These are phyloP conservation scores for Drosophila bocki DNA, from an alignment of 1,140 invertebrate species.

Conservation along the genomic window DNA sequence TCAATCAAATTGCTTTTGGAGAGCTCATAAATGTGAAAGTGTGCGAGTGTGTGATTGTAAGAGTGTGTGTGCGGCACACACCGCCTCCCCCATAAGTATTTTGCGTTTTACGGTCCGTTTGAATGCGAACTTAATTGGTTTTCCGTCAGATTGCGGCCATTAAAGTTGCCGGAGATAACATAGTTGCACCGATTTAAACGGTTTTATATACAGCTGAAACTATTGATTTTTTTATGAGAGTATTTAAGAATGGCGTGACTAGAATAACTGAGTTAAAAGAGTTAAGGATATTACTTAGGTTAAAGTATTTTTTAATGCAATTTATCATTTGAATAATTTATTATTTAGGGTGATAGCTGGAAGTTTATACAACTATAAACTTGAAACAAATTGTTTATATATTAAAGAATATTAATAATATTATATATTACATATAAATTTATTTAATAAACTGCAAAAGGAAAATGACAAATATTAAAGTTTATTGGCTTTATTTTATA, in stretches of 20 bases:
- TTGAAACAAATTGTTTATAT: not conserved
- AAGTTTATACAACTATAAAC: not conserved
- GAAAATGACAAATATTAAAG: not conserved
- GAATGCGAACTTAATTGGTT: constrained; percentile 74
- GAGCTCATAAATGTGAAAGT: constrained; percentile 31
- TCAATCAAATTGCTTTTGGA: constrained; percentile 54
- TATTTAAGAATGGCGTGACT: not conserved
- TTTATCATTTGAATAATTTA: too few species aligned
- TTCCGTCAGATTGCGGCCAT: constrained; percentile 43
- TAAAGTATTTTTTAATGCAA: not conserved
- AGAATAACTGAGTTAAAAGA: constrained; percentile 6
- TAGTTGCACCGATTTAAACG: constrained; percentile 3
- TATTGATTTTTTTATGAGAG: constrained; percentile 14
- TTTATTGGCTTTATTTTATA: not conserved
- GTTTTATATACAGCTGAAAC: not conserved
- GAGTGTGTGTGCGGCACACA: not conserved
- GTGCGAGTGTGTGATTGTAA: constrained; percentile 1
- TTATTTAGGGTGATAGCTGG: too few species aligned
- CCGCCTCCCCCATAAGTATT: constrained; percentile 41
- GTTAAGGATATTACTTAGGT: not conserved
- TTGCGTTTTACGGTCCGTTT: constrained; percentile 67
- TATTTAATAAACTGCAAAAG: not conserved
- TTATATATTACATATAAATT: too few species aligned
- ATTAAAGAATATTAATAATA: too few species aligned
- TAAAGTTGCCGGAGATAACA: constrained; percentile 11